Evolutionary conservation across 2,888 invertebrate species (phyloP).

Genomic region (Drosophila mayaguana): DNA sequence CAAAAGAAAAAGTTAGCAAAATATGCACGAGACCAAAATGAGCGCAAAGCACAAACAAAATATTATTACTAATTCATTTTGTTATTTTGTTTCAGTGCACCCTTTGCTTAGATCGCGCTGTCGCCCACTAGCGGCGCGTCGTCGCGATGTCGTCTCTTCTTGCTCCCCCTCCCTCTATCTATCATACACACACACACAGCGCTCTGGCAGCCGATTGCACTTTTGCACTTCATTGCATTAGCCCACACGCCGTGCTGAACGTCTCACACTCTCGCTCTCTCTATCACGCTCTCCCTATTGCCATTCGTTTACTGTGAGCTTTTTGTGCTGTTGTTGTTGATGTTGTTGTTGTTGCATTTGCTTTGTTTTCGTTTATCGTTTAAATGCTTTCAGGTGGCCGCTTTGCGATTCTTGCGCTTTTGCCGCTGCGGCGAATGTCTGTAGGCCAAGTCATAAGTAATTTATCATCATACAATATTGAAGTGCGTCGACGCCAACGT

Average conservation of each 20-base stretch:
- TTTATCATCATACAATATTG: constrained; percentile 74
- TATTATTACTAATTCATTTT: constrained; percentile 75
- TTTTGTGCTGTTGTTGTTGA: constrained; percentile 9
- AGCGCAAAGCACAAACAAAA: constrained; percentile 56
- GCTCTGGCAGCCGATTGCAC: constrained; percentile 16
- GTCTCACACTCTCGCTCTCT: constrained; percentile 2
- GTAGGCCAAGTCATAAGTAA: constrained; percentile 69
- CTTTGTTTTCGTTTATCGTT: constrained; percentile 40
- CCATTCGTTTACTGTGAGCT: constrained; percentile 16
- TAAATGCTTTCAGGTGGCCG: constrained; percentile 66
- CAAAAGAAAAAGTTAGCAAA: constrained; percentile 45
- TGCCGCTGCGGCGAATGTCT: not conserved
- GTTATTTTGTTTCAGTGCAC: constrained; percentile 58
- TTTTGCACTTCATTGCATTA: constrained; percentile 35
- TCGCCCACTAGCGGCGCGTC: constrained; percentile 11
- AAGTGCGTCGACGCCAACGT: constrained; percentile 61
- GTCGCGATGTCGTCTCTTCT: constrained; percentile 10
- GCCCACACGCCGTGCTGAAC: constrained; percentile 5
- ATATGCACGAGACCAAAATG: constrained; percentile 38
- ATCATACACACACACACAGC: not conserved
- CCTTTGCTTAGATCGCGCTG: constrained; percentile 38
- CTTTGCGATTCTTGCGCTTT: constrained; percentile 29
- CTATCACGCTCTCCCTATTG: not conserved
- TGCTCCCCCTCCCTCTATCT: not conserved
- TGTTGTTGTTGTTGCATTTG: constrained; percentile 8